Evolutionary conservation across 2,888 invertebrate species (phyloP), one percentile per base, ranked within the genome.

Genomic region (Nomada lathburiana): DNA sequence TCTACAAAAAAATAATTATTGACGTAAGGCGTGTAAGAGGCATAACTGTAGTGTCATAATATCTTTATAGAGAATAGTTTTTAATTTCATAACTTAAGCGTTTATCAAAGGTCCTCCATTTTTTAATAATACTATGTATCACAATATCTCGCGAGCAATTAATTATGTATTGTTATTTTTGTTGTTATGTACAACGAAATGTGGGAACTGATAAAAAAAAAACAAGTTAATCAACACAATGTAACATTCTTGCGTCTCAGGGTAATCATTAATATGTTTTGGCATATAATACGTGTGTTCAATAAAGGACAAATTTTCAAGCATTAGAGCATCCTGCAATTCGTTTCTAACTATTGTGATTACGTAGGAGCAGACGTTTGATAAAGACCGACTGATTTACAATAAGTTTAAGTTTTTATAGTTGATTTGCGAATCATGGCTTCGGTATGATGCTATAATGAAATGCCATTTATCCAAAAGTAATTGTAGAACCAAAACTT

Each of bases 51-150:
- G 88, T 90, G 90, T 90, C 88, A 88, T 90, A 87, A 86, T 89
- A 85, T 82, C 83, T 82, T 80, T 80, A 80, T 87, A 89, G 86
- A 78, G 80, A 80, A 88, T 88, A 89, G 86, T 82, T 88, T 86
- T 88, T 88, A 89, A 88, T 86, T 84, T 79, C 84, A 83, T 90
- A 84, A 88, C 77, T 86, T 88, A 85, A 88, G 86, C 84, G 84
- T 89, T 89, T 88, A 89, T 91, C 88, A 79, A 86, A 89, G 62
- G 89, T 90, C 90, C 90, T 91, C 90, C 90, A 89, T 86, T 89
- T 89, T 88, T 86, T 78, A 65, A 80, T 68, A 71, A 69, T 76
- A 85, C 76, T 53, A 67, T 62, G 76, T 75, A 80, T 70, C 64
- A 70, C 62, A 72, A 65, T 77, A 82, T 74, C 67, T 76, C 71